Evolutionary conservation across 2,113 vertebrate species (phyloP), one percentile per base, ranked within the genome.

Genomic region (Labeo catla): DNA sequence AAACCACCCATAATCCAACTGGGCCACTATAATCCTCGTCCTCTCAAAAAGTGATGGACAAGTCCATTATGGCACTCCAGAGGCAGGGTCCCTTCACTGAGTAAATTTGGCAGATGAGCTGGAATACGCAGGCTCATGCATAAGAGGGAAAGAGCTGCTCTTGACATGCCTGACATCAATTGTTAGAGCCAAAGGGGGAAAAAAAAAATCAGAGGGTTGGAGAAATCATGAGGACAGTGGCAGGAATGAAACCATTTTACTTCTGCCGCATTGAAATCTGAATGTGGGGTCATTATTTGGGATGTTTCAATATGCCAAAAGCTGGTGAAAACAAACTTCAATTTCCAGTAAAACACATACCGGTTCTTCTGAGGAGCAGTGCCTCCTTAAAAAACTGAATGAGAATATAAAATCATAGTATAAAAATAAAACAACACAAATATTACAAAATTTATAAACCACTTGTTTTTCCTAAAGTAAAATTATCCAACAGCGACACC

Each of bases 21-120:
- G 63, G 72, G 77, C 77, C 82, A 54, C n/a, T n/a, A 65, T 84
- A 89, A 87, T 84, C 84, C 81, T 68, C 68, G 79, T 61, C 72
- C 59, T 72, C 82, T 74, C 36, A 68, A 61, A 50, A 52, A 76
- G 79, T 83, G 84, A 89, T 80, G 86, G 89, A 90, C 82, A 91
- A 76, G 76, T 89, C 85, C 87, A 91, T 94, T 91, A 91, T 93
- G 65, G 10, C 74, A 68, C 70, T 89, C 50, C 81, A 89, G 87
- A 87, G 73, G 50, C 78, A 86, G 63, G 88, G 88, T 90, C 89
- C 89, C 83, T 93, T 87, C 86, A 15, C 77, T 68, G 91, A 91
- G 89, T 84, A 21, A 90, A 91, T 92, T 88, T 89, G 89, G 87
- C 89, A 87, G 83, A 74, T 34, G 77, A 80, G 65, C 49, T 66